Conservation (phyloP, 2,113 vertebrate species). For the Oceanodroma tethys region DNA sequence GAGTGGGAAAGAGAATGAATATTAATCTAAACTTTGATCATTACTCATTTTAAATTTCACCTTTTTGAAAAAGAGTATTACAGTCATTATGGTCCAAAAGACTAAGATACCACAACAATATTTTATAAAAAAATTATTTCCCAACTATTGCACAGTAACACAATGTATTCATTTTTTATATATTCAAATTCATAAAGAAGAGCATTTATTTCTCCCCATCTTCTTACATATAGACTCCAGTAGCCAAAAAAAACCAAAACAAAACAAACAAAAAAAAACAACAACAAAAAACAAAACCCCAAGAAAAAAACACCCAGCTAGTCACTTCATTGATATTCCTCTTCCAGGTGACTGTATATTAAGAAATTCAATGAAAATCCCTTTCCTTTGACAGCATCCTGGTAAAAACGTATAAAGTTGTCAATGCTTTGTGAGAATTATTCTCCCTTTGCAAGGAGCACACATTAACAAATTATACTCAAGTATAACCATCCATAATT, state of each 20-base stretch:
- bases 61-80: no score
- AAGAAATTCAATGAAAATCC: conserved; percentile 62
- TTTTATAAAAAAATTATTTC: not conserved
- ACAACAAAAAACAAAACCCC: no score
- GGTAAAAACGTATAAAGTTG: conserved; percentile 64
- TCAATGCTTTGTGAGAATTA: conserved; percentile 40
- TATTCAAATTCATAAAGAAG: not conserved
- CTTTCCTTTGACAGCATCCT: conserved; percentile 56
- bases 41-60: no score
- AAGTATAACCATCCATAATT: conserved; percentile 69
- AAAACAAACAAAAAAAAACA: no score
- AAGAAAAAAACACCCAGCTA: not conserved
- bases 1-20: not conserved
- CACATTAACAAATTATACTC: conserved; percentile 69
- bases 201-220: not conserved
- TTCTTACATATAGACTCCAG: not conserved
- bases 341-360: conserved; percentile 26
- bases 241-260: conserved; percentile 15
- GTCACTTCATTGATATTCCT: conserved; percentile 59
- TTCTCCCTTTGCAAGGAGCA: conserved; percentile 33
- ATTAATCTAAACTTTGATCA: not conserved
- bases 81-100: not conserved
- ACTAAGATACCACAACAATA: not conserved
- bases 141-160: not conserved
- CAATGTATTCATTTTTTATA: not conserved